phyloP scores from a whole-genome alignment of 2,113 vertebrate species.

The Ophiodon elongatus region DNA sequence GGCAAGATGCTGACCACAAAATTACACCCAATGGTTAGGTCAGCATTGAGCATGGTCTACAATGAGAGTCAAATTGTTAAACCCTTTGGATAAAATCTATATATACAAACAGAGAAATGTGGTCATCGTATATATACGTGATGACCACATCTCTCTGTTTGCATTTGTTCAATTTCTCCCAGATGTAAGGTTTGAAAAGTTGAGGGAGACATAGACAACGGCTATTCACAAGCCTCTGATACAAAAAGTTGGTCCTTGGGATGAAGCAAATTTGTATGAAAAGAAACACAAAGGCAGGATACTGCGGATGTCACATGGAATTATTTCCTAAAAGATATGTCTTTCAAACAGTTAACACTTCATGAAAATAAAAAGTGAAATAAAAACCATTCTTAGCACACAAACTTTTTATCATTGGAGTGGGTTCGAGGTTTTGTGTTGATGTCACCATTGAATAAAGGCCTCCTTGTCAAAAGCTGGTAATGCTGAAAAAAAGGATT shows the following conservation, averaged over 20 bases:
- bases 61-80: not conserved
- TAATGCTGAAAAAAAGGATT: constrained; percentile 7
- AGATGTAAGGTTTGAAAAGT: constrained; percentile 3
- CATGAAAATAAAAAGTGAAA: constrained; percentile 11
- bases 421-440: constrained; percentile 16
- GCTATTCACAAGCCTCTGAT: constrained; percentile 30
- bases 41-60: not conserved
- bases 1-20: not conserved
- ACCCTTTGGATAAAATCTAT: not conserved
- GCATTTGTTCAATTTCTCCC: constrained; percentile 22
- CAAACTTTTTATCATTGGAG: constrained; percentile 3
- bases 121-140: too few relatives aligned
- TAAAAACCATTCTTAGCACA: constrained; percentile 11
- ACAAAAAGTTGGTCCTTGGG: constrained; percentile 42
- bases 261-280: constrained; percentile 6
- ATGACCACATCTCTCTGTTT: constrained; percentile 1
- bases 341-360: constrained; percentile 26
- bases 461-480: not conserved
- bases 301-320: not conserved
- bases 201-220: not conserved
- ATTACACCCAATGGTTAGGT: too few relatives aligned
- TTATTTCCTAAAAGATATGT: constrained; percentile 10
- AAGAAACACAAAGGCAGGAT: constrained; percentile 25
- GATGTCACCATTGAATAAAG: constrained; percentile 23
- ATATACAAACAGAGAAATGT: too few relatives aligned